phyloP scores from a whole-genome alignment of 2,797 vertebrate genomes.

The Discoglossus pictus region DNA sequence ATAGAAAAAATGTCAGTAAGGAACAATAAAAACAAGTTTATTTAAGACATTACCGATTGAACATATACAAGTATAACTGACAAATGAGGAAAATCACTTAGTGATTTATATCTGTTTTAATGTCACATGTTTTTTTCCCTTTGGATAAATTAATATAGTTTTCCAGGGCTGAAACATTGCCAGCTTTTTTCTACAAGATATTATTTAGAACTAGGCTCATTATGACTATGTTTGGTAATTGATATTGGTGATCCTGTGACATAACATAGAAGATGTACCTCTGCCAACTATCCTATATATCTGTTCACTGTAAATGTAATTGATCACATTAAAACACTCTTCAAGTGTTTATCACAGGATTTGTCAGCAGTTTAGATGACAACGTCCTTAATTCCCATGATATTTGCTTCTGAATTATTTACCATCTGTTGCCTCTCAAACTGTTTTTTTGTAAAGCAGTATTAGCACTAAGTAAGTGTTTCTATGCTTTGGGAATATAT shows the following conservation, averaged over 20 bases:
- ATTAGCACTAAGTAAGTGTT: not conserved
- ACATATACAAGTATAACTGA: no score
- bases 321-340: not conserved
- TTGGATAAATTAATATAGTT: no score
- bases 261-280: not conserved
- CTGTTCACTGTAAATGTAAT: not conserved
- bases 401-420: constrained; percentile 11
- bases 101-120: no score
- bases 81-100: no score
- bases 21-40: no score
- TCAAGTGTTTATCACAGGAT: constrained; percentile 1
- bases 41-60: no score
- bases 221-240: constrained; percentile 5
- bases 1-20: no score
- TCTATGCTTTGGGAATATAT: constrained; percentile 15
- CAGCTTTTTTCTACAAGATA: no score
- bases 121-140: no score
- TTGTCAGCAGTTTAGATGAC: constrained; percentile 9
- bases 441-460: no score
- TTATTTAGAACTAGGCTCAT: no score
- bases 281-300: not conserved
- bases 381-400: constrained; percentile 1
- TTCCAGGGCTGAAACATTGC: no score
- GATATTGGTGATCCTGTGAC: not conserved
- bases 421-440: constrained; percentile 8